A percentile compares a stretch with the other conserved stretches of the same genome.
phyloP scores from a whole-genome alignment of 1,140 invertebrate species.

The Mactra quadrangularis region DNA sequence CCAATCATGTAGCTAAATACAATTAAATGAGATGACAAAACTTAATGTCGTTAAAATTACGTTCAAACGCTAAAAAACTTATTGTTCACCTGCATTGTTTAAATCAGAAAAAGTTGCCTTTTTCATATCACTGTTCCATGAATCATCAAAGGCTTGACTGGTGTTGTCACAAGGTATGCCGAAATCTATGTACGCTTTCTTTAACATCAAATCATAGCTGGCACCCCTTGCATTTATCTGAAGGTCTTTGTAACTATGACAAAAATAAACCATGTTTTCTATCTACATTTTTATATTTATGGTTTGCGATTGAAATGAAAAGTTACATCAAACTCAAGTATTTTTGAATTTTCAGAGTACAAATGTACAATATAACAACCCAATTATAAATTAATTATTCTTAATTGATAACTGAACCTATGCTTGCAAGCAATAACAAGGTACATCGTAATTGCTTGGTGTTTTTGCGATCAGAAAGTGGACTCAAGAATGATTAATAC shows the following conservation, averaged over 20 bases:
- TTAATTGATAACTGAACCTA: too few species aligned
- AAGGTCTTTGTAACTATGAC: slow-evolving; percentile 61
- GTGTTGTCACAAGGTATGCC: background rate
- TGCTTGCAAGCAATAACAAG: too few species aligned
- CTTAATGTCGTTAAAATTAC: too few species aligned
- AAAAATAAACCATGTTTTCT: too few species aligned
- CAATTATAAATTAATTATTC: background rate
- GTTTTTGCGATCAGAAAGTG: too few species aligned
- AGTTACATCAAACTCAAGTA: background rate
- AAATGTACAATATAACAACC: background rate
- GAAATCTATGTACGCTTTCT: slow-evolving; percentile 53
- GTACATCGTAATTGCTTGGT: too few species aligned
- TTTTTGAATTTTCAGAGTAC: background rate
- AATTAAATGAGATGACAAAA: too few species aligned
- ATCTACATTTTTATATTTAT: too few species aligned
- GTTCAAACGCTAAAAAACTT: too few species aligned
- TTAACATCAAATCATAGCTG: slow-evolving; percentile 50
- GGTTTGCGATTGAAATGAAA: background rate
- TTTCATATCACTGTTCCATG: slow-evolving; percentile 38
- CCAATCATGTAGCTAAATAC: too few species aligned
- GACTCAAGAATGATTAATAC: too few species aligned
- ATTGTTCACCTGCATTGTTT: slow-evolving; percentile 28
- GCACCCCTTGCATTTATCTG: slow-evolving; percentile 39
- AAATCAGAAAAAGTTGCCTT: slow-evolving; percentile 44
- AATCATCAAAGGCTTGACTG: background rate